Conservation (phyloP, 2,888 invertebrate genomes). For the Eupithecia subumbrata region DNA sequence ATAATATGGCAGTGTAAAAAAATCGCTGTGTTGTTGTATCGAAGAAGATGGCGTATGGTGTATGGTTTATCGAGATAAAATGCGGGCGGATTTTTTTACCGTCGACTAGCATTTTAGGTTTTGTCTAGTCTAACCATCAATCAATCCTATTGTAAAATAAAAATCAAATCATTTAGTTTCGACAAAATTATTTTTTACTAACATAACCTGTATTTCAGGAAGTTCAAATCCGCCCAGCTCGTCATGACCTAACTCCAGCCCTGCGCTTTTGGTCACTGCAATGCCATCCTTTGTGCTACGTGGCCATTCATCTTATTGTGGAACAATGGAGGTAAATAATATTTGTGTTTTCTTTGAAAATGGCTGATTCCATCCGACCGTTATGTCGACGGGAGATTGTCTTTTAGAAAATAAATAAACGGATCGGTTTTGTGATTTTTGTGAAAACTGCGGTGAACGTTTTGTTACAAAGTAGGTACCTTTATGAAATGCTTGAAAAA, state of each 20-base stretch:
- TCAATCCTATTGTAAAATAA: neutral
- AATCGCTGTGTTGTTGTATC: too few relatives aligned
- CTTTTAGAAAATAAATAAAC: conserved; percentile 2
- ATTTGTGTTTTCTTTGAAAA: conserved; percentile 32
- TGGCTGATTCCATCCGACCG: conserved; percentile 20
- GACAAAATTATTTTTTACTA: neutral
- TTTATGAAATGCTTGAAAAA: neutral
- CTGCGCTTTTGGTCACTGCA: conserved; percentile 36
- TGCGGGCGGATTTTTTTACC: too few relatives aligned
- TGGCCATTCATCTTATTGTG: conserved; percentile 37
- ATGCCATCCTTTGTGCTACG: conserved; percentile 33
- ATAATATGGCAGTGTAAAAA: too few relatives aligned
- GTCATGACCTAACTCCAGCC: conserved; percentile 5
- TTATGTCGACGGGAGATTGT: conserved; percentile 12
- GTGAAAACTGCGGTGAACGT: neutral
- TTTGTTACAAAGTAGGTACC: neutral
- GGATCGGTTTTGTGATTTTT: neutral
- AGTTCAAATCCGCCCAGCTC: neutral
- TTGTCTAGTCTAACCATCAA: neutral
- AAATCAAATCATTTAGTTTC: neutral
- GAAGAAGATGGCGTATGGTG: too few relatives aligned
- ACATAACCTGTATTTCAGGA: neutral
- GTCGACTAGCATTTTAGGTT: neutral
- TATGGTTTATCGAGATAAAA: too few relatives aligned
- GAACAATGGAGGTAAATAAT: conserved; percentile 40